Evolutionary conservation across 1,140 invertebrate genomes (phyloP), one percentile per base, ranked within the genome.

Genomic region (Procambarus clarkii): DNA sequence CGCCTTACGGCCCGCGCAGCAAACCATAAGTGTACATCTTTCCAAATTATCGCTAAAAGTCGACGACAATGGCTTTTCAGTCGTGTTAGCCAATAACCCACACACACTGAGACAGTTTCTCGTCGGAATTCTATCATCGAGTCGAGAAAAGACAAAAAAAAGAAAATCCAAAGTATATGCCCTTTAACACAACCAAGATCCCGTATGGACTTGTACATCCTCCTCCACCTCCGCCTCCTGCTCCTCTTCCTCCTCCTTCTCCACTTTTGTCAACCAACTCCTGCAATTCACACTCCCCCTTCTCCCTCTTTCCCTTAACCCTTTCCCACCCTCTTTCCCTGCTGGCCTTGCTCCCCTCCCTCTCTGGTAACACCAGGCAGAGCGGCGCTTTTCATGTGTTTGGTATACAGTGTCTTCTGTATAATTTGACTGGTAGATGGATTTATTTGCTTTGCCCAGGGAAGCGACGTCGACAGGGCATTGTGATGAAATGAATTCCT

Each of bases 401-500:
- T 46, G n/a, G 60, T 60, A 18, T 54, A 64, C 54, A 54, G 18
- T 69, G 13, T 48, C 74, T 79, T 80, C 82, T 85, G 88, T 79
- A 58, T 78, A 85, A 89, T 69, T 79, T 85, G 69, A 85, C 88
- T 79, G 82, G 83, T 88, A 77, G 86, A 88, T 88, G 77, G 86
- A 88, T 88, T 88, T 88, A 88, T 88, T 88, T 88, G 86, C 86
- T 80, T 80, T 79, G 58, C 58, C 77, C 76, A 45, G 86, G n/a
- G 86, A 88, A 54, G 34, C 77, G 50, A 69, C 77, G 86, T 88
- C 48, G 86, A 80, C 74, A 60, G 76, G 45, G 76, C 86, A 64
- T 64, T 79, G 86, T 88, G 54, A 79, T 88, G 86, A 88, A 88
- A 88, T 88, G 86, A 88, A 88, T 88, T 88, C 86, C 86, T 64